Conservation (phyloP, 2,113 vertebrate species). For the Gadus macrocephalus region DNA sequence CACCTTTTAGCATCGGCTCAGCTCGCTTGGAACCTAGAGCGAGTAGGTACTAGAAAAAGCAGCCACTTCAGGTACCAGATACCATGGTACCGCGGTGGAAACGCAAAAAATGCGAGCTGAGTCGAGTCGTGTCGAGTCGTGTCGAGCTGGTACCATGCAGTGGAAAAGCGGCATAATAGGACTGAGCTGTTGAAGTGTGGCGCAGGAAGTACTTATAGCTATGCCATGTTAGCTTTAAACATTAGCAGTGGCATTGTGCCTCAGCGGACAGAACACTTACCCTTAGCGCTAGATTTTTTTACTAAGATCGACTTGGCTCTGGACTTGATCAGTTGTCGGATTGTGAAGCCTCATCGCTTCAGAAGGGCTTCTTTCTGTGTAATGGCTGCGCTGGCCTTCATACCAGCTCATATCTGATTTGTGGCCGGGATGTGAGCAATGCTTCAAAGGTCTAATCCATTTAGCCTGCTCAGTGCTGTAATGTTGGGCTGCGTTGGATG, state of each 20-base stretch:
- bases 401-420: constrained; percentile 29
- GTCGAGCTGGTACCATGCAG: too few relatives aligned
- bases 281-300: constrained; percentile 26
- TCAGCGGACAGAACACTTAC: constrained; percentile 4
- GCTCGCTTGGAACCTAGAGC: too few relatives aligned
- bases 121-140: too few relatives aligned
- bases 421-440: constrained; percentile 10
- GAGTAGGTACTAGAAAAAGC: too few relatives aligned
- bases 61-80: too few relatives aligned
- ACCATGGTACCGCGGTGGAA: too few relatives aligned
- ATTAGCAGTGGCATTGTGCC: constrained; percentile 28
- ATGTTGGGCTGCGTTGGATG: background rate
- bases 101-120: too few relatives aligned
- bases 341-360: constrained; percentile 43
- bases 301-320: constrained; percentile 30
- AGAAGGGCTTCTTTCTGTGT: constrained; percentile 31
- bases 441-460: constrained; percentile 14
- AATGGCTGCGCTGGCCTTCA: constrained; percentile 13
- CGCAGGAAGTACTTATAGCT: too few relatives aligned
- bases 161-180: too few relatives aligned
- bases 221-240: too few relatives aligned
- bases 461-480: background rate
- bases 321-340: constrained; percentile 14
- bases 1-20: too few relatives aligned
- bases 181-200: too few relatives aligned